Evolutionary conservation across 2,888 invertebrate species (phyloP), one percentile per base, ranked within the genome.

Genomic region (Uropetala carovei): DNA sequence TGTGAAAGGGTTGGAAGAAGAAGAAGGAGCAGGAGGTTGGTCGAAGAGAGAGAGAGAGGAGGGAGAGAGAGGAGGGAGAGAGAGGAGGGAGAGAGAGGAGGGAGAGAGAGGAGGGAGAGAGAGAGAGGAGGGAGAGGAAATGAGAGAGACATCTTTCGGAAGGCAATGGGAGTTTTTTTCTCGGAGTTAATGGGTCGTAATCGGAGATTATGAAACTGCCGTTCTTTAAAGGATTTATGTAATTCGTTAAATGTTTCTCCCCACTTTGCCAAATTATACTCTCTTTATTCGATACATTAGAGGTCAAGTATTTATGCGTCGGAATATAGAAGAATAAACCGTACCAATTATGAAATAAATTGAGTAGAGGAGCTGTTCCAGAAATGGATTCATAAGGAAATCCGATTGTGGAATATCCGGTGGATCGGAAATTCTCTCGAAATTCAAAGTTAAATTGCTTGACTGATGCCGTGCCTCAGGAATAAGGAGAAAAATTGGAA

Each of bases 191-290:
- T 60, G 60, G 86, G 60, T 58, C 60, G 59, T 86, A 30, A 86
- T 27, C 59, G 60, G 60, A 58, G 86, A 58, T 30, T 60, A 86
- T 86, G 86, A 60, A 60, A 60, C 22, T 58, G 86, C 60, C 60
- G 30, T 30, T 86, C 86, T 64, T 60, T 18, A 86, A 86, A 16
- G 86, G 60, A 16, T 64, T 86, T 86, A 86, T 75, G 27, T 30
- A 86, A 86, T 59, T 86, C 86, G 60, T 86, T 86, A 27, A 60
- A 60, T 30, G 60, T 60, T 86, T 60, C 86, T 30, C 68, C 5
- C 43, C 43, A 43, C 43, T 43, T 22, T n/a, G 68, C 22, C 5
- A 22, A 68, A 64, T 64, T 22, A 18, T 27, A 22, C 75, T 75
- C 10, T 2, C 27, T 4, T 27, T 75, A 10, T 27, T 13, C 22